Percentiles rank a stretch among this genome's conserved stretches.
Conservation (phyloP, 1,140 invertebrate species). For the Zophobas atratus region DNA sequence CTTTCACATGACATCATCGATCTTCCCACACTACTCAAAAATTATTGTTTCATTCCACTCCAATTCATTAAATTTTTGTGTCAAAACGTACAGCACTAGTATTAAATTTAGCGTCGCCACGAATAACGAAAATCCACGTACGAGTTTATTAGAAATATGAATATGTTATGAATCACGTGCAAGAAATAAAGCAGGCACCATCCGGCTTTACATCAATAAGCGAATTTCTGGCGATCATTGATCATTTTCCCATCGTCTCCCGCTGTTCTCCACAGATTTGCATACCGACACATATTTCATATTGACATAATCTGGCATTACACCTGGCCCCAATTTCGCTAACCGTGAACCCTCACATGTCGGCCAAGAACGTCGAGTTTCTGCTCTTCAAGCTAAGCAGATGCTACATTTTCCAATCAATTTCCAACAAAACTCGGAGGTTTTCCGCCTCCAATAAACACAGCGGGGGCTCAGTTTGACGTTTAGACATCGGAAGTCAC, state of each 20-base stretch:
- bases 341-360: conserved; percentile 1
- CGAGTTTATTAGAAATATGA: background rate
- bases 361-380: background rate
- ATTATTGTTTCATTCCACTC: no score
- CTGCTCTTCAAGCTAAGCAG: background rate
- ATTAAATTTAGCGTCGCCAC: background rate
- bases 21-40: no score
- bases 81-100: no score
- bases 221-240: no score
- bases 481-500: no score
- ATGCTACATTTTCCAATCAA: background rate
- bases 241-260: no score
- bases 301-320: background rate
- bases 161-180: background rate
- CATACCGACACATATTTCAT: no score
- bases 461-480: background rate
- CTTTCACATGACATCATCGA: no score
- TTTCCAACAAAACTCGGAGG: background rate
- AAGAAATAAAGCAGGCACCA: background rate
- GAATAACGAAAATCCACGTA: background rate
- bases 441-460: background rate
- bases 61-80: no score
- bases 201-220: no score
- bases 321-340: background rate
- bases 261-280: background rate